Percentiles rank a stretch among this genome's conserved stretches.
Conservation (phyloP, 2,797 vertebrate species). For the Karalla daura region DNA sequence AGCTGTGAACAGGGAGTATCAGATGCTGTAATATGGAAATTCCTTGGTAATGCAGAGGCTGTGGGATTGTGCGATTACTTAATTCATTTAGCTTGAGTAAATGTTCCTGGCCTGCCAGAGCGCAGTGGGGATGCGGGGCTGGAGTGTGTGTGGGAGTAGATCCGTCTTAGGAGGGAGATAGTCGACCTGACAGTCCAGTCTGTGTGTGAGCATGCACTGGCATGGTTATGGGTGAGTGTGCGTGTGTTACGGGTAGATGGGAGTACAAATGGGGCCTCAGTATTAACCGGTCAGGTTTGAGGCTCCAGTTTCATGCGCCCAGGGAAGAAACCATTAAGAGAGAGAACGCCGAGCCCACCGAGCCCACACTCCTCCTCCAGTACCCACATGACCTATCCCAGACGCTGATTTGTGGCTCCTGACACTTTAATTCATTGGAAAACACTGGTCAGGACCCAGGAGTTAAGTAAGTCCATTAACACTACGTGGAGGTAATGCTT, state of each 20-base stretch:
- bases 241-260: slow-evolving; percentile 75
- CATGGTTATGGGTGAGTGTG: slow-evolving; percentile 34
- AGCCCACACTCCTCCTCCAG: slow-evolving; percentile 43
- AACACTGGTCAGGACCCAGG: slow-evolving; percentile 80
- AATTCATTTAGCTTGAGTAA: slow-evolving; percentile 87
- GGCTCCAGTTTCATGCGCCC: slow-evolving; percentile 83
- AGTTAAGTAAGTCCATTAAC: slow-evolving; percentile 86
- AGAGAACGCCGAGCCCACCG: slow-evolving; percentile 74
- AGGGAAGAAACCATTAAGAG: slow-evolving; percentile 86
- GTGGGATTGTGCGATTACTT: slow-evolving; percentile 87
- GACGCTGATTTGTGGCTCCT: slow-evolving; percentile 81
- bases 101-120: slow-evolving; percentile 82
- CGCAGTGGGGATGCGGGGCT: slow-evolving; percentile 55
- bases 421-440: slow-evolving; percentile 86
- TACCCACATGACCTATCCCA: slow-evolving; percentile 68
- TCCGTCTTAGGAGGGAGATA: slow-evolving; percentile 72
- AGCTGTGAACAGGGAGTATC: slow-evolving; percentile 89
- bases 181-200: slow-evolving; percentile 42
- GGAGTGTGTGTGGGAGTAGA: slow-evolving; percentile 8
- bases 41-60: slow-evolving; percentile 86
- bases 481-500: slow-evolving; percentile 75
- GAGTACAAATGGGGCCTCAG: slow-evolving; percentile 63
- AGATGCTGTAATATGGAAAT: slow-evolving; percentile 91
- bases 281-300: slow-evolving; percentile 63
- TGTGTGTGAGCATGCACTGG: slow-evolving; percentile 47